Evolutionary conservation across 23 tunicate genomes (phyloP).

Genomic region (Trididemnum miniatum): DNA sequence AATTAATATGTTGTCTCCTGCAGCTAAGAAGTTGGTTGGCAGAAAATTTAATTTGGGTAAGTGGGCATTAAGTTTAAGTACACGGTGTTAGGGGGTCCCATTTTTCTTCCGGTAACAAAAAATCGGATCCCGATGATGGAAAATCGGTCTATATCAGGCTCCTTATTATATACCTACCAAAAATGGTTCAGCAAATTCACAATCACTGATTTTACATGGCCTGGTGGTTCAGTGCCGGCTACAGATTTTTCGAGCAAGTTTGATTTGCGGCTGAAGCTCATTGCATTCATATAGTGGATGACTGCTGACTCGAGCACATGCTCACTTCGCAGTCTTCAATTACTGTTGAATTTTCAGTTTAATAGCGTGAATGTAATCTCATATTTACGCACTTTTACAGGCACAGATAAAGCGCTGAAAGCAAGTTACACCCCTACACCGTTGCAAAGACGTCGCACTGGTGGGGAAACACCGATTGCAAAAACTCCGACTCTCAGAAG

Average conservation of each 20-base stretch:
- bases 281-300: neutral
- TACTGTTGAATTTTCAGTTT: too few species aligned
- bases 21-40: constrained; percentile 68
- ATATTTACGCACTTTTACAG: constrained; percentile 25
- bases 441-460: constrained; percentile 25
- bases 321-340: neutral
- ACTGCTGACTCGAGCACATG: neutral
- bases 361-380: too few species aligned
- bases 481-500: constrained; percentile 65
- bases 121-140: too few species aligned
- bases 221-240: too few species aligned
- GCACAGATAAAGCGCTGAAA: constrained; percentile 64
- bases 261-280: neutral
- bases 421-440: constrained; percentile 87
- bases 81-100: too few species aligned
- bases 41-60: constrained; percentile 67
- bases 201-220: too few species aligned
- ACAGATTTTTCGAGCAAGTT: too few species aligned
- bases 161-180: too few species aligned
- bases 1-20: constrained; percentile 73
- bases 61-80: too few species aligned
- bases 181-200: too few species aligned
- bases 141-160: too few species aligned
- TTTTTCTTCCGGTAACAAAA: too few species aligned
- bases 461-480: constrained; percentile 67